Evolutionary conservation across 2,113 vertebrate species (phyloP).

Genomic region (Megaptera novaeangliae): DNA sequence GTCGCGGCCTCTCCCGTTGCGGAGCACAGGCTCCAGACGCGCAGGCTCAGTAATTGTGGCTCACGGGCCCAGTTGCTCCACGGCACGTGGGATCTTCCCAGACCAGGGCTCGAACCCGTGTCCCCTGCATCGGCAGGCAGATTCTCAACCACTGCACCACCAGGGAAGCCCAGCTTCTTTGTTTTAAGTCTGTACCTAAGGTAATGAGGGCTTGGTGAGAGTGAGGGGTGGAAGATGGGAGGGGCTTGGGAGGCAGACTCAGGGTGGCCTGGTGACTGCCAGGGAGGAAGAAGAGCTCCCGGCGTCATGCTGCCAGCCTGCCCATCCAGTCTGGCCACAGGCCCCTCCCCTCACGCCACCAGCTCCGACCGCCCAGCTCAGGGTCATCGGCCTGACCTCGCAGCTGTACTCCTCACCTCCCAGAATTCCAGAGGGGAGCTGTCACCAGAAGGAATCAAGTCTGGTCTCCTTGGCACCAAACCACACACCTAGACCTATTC

Average conservation of each 20-base stretch:
- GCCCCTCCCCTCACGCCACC: conserved; percentile 67
- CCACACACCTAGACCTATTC: conserved; percentile 44
- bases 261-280: not conserved
- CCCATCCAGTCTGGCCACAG: conserved; percentile 40
- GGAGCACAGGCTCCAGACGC: too few relatives aligned
- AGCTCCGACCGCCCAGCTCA: not conserved
- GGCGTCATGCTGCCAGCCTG: not conserved
- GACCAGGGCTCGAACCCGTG: too few relatives aligned
- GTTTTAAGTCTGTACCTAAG: not conserved
- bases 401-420: conserved; percentile 47
- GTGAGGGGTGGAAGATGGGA: not conserved
- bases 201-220: not conserved
- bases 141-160: too few relatives aligned
- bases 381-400: conserved; percentile 26
- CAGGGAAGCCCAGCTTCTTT: not conserved
- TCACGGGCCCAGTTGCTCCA: too few relatives aligned
- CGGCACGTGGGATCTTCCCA: too few relatives aligned
- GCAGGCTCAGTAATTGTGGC: too few relatives aligned
- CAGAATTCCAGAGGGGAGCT: conserved; percentile 63
- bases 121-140: too few relatives aligned
- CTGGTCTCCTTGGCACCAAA: conserved; percentile 55
- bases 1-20: too few relatives aligned
- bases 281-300: not conserved
- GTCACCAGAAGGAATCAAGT: conserved; percentile 54
- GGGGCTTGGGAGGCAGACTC: not conserved